phyloP scores from a whole-genome alignment of 2,113 vertebrate species.

The Varanus komodoensis region DNA sequence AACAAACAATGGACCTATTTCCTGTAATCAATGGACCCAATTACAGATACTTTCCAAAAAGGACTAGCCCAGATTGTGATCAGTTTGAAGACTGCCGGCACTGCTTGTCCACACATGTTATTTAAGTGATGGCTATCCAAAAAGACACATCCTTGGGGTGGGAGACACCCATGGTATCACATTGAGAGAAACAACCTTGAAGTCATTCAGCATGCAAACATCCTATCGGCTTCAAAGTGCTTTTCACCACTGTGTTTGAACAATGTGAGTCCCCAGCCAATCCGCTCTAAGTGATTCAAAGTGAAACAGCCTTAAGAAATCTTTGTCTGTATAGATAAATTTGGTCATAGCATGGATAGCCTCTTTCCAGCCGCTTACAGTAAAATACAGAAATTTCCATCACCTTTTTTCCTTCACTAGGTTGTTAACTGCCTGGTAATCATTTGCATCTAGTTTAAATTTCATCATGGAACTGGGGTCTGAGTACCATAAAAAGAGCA shows the following conservation, averaged over 20 bases:
- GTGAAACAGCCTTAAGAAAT: neutral
- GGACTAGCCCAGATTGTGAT: neutral
- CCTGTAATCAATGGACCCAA: conserved; percentile 34
- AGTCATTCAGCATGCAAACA: neutral
- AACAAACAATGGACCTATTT: conserved; percentile 63
- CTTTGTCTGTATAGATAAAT: neutral
- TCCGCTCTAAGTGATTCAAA: neutral
- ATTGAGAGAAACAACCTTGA: neutral
- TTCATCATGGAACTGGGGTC: too few species aligned
- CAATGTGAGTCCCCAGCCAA: neutral
- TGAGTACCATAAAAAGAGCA: too few species aligned
- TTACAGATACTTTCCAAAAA: conserved; percentile 7
- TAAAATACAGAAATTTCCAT: neutral
- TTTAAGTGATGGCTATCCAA: neutral
- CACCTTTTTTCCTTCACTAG: too few species aligned
- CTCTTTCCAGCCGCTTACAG: neutral
- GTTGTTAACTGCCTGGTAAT: too few species aligned
- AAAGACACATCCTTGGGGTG: neutral
- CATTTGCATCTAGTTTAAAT: too few species aligned
- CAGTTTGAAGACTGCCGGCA: conserved; percentile 1
- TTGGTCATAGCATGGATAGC: neutral
- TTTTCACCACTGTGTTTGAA: conserved; percentile 12
- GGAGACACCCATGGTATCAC: neutral
- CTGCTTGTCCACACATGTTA: neutral
- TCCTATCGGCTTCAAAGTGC: neutral